These are phyloP conservation scores for Notolepis coatsorum DNA, from an alignment of 2,797 vertebrate genomes.

Conservation along the genomic window DNA sequence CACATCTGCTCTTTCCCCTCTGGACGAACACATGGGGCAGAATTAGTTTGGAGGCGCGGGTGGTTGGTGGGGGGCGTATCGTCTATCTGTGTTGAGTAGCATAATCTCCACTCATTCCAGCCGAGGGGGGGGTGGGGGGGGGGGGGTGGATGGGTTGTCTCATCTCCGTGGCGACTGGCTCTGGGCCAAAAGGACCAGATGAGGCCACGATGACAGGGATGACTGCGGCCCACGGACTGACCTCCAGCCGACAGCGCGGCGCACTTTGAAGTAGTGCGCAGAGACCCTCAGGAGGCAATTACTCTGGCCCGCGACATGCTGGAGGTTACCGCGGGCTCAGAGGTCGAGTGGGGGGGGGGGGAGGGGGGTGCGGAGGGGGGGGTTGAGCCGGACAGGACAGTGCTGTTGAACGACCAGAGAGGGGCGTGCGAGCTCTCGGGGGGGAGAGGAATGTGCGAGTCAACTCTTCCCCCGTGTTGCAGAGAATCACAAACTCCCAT, in stretches of 20 bases:
- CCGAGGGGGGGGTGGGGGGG: neutral
- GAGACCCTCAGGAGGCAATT: constrained; percentile 44
- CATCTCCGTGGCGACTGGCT: neutral
- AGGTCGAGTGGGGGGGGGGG: constrained; percentile 23
- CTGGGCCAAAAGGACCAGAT: constrained; percentile 19
- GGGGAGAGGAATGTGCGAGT: no score
- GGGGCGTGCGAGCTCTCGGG: no score
- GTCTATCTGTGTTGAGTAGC: neutral
- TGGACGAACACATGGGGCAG: neutral
- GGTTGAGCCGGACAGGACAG: constrained; percentile 5
- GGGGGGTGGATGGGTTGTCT: constrained; percentile 16
- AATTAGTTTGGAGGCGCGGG: neutral
- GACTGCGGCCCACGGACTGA: constrained; percentile 42
- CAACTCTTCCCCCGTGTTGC: no score
- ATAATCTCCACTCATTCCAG: neutral
- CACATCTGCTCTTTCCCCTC: constrained; percentile 5
- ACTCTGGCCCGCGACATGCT: constrained; percentile 21
- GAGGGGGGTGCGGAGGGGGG: constrained; percentile 9
- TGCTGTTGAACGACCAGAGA: neutral
- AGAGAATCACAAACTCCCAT: no score
- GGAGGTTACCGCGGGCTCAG: constrained; percentile 39
- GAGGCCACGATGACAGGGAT: constrained; percentile 14
- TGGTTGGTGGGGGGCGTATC: neutral
- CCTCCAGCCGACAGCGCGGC: constrained; percentile 49
- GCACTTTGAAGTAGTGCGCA: constrained; percentile 41